Evolutionary conservation across 2,797 vertebrate species (phyloP).

Genomic region (Chiloscyllium punctatum): DNA sequence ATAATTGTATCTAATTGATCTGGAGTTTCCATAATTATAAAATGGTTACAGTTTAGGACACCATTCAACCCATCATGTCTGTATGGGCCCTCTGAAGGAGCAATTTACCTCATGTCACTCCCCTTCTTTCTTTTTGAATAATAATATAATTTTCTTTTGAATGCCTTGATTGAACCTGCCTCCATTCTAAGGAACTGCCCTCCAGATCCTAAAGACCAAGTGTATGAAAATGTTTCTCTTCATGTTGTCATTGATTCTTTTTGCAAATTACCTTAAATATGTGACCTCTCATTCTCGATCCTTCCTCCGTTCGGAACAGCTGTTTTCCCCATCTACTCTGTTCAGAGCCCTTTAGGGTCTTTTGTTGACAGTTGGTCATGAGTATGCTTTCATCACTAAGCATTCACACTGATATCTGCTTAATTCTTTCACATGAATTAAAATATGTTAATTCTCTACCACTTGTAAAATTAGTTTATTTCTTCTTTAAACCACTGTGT

Average conservation of each 20-base stretch:
- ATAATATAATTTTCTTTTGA: neutral
- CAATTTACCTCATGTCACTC: neutral
- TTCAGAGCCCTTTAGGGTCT: neutral
- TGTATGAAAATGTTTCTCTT: neutral
- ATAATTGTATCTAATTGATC: neutral
- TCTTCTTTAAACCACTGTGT: neutral
- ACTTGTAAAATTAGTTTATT: neutral
- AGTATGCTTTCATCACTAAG: neutral
- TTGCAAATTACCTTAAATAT: neutral
- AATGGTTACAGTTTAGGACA: too few relatives aligned
- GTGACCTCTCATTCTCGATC: neutral
- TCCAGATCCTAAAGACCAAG: neutral
- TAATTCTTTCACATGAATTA: neutral
- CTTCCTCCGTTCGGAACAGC: neutral
- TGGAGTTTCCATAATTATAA: neutral
- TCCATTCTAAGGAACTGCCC: neutral
- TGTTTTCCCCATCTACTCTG: neutral
- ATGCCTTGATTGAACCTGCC: neutral
- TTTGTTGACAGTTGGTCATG: neutral
- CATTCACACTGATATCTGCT: neutral
- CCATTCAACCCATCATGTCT: neutral
- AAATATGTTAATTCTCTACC: neutral
- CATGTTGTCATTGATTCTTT: neutral
- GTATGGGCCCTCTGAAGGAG: neutral
- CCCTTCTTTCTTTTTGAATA: neutral